Conservation (phyloP, 2,888 invertebrate genomes). For the Altica lythri region DNA sequence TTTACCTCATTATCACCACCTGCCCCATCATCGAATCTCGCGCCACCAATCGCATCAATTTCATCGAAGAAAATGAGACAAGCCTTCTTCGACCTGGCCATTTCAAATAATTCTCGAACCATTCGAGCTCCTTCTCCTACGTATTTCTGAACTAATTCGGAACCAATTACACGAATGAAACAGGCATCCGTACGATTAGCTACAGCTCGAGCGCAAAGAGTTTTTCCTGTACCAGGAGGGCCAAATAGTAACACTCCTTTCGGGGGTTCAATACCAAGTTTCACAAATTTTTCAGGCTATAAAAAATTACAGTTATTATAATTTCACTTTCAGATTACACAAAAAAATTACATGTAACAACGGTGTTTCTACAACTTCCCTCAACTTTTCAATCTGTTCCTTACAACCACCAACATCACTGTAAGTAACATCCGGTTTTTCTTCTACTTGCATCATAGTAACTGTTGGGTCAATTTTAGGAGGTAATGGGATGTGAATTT, state of each 20-base stretch:
- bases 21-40: slow-evolving; percentile 98
- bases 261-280: slow-evolving; percentile 98
- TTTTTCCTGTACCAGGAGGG: slow-evolving; percentile 99
- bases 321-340: not conserved
- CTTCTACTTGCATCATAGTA: slow-evolving; percentile 99
- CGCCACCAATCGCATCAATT: slow-evolving; percentile 99
- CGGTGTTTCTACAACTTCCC: slow-evolving; percentile 99
- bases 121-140: slow-evolving; percentile 97
- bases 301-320: slow-evolving; percentile 41
- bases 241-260: slow-evolving; percentile 98
- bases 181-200: slow-evolving; percentile 99
- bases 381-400: slow-evolving; percentile 97
- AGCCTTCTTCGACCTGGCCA: slow-evolving; percentile 99
- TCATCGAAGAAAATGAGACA: slow-evolving; percentile 99
- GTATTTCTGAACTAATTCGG: slow-evolving; percentile 90
- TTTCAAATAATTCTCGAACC: slow-evolving; percentile 98
- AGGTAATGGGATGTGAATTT: slow-evolving; percentile 98
- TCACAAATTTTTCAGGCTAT: slow-evolving; percentile 98
- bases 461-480: slow-evolving; percentile 99
- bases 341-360: slow-evolving; percentile 79
- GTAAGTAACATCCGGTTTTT: slow-evolving; percentile 99
- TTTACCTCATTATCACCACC: slow-evolving; percentile 91
- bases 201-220: slow-evolving; percentile 96
- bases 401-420: slow-evolving; percentile 99
- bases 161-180: slow-evolving; percentile 98